Evolutionary conservation across 2,797 vertebrate species (phyloP).

Genomic region (Coluber constrictor): DNA sequence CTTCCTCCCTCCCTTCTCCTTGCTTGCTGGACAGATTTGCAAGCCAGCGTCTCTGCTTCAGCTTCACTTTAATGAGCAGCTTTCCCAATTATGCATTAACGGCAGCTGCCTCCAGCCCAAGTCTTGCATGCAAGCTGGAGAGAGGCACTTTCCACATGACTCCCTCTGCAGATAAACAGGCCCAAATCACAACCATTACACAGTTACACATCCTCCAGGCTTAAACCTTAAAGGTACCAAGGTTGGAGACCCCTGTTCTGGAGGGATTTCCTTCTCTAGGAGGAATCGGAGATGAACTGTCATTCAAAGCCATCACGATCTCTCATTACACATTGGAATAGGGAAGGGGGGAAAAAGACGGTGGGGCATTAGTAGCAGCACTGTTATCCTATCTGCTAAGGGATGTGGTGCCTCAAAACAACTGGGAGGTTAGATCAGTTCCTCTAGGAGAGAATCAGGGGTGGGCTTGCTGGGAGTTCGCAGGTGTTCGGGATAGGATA

Average conservation of each 20-base stretch:
- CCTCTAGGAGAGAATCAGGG: background rate
- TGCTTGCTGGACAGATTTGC: background rate
- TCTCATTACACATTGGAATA: no score
- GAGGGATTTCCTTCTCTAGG: background rate
- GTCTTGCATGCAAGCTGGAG: no score
- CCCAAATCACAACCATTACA: background rate
- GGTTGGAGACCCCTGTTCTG: background rate
- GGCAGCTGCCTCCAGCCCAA: background rate
- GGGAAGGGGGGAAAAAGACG: rapidly evolving
- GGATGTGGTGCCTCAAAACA: background rate
- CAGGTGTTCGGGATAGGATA: no score
- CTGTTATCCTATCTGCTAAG: no score
- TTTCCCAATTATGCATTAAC: background rate
- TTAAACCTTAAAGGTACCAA: no score
- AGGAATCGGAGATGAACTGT: background rate
- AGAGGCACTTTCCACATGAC: no score
- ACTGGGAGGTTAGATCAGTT: background rate
- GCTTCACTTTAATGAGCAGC: background rate
- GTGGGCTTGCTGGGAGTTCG: no score
- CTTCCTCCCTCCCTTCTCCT: background rate
- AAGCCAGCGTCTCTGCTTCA: background rate
- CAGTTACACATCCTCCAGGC: background rate
- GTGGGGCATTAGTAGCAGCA: background rate
- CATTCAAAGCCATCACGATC: background rate
- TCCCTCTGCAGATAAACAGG: background rate